Evolutionary conservation across 2,797 vertebrate species (phyloP).

Genomic region (Aplochiton taeniatus): DNA sequence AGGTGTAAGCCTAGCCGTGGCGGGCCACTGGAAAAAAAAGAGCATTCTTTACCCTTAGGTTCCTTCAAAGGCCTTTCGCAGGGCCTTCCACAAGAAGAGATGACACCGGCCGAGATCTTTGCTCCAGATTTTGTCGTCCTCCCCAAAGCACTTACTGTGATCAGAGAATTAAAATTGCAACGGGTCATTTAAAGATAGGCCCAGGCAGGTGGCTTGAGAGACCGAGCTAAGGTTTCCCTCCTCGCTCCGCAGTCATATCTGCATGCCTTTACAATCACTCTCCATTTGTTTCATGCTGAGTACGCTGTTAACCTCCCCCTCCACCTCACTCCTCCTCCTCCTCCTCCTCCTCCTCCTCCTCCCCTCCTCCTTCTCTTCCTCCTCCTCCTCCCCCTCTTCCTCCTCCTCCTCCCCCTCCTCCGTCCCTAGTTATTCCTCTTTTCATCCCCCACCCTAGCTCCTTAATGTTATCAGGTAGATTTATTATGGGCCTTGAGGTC

Average conservation of each 20-base stretch:
- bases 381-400: not conserved
- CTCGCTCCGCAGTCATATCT: conserved; percentile 60
- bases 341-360: not conserved
- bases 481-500: conserved; percentile 85
- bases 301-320: conserved; percentile 28
- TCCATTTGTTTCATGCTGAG: not conserved
- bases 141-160: conserved; percentile 84
- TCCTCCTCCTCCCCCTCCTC: not conserved
- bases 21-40: conserved; percentile 51
- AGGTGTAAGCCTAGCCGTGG: conserved; percentile 68
- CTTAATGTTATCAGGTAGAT: conserved; percentile 82
- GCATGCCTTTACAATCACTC: conserved; percentile 10
- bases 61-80: conserved; percentile 43
- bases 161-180: conserved; percentile 88
- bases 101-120: conserved; percentile 74
- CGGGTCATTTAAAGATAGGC: conserved; percentile 75
- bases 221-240: conserved; percentile 72
- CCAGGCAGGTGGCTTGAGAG: conserved; percentile 49
- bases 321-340: conserved; percentile 15
- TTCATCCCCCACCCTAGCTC: not conserved
- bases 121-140: conserved; percentile 78
- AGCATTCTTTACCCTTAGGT: conserved; percentile 33
- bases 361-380: not conserved
- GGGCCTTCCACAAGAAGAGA: conserved; percentile 68
- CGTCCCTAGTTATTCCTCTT: conserved; percentile 1